Base-by-base conservation (phyloP, 2,797 vertebrate genomes). In the Catamblyrhynchus diadema region DNA sequence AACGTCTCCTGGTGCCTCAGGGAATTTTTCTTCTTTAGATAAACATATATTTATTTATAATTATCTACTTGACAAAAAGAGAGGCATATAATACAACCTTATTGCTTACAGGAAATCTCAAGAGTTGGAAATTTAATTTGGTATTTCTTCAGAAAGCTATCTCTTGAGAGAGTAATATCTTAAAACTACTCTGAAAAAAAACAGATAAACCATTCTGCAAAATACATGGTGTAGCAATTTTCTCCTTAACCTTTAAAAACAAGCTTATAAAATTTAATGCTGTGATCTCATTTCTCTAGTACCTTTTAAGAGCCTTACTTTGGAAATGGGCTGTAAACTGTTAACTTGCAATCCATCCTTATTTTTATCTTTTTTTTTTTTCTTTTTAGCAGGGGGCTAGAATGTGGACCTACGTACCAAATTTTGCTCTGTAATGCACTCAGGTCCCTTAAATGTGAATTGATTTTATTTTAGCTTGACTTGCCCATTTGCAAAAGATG, bases 231-330 rank as follows among this genome's bases (percentile, higher is more conserved):
- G 15, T 47, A 86, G 32, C 81, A 91, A 65, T 84, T 93, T 86
- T 87, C 74, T 93, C 54, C 75, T 94, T 92, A 89, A 91, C 70
- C 59, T 92, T 95, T 92, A 69, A 72, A 86, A 88, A 35, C 35
- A 83, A 75, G 47, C 33, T 39, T 72, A 41, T 86, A 81, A 83
- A 91, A 69, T 80, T 44, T 86, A 59, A 81, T 61, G 60, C 30
- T 87, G 22, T 27, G 50, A 47, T 82, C 64, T 93, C 25, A 42
- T 93, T 95, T 93, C 45, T 87, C 32, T 80, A 91, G 71, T 71
- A 64, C 33, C 45, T 92, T 60, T 74, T 91, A 90, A 83, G 60
- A 84, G 28, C 32, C 33, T 56, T 35, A 42, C 14, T 88, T 60
- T 79, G 45, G 45, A 88, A 85, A 79, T 56, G 8, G n/a, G n/a